Percentiles rank a stretch among this genome's conserved stretches.
Evolutionary conservation across 1,140 invertebrate genomes (phyloP).

Genomic region (Triops longicaudatus): DNA sequence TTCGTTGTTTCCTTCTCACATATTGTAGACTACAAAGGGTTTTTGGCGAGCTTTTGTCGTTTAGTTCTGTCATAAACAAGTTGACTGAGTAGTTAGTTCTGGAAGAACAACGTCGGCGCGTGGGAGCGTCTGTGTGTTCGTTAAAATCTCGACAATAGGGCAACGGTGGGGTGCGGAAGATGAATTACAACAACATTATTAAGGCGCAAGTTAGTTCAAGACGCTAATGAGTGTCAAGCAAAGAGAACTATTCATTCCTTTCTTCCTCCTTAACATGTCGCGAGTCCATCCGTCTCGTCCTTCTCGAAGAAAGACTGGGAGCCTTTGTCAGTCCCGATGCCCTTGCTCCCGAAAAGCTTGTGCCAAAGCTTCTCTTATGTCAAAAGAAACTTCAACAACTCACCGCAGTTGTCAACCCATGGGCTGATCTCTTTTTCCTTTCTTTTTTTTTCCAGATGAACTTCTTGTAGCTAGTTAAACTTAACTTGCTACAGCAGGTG

Average conservation of each 20-base stretch:
- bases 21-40: too few species aligned
- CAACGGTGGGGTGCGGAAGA: background rate
- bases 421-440: background rate
- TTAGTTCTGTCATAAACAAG: conserved; percentile 10
- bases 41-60: background rate
- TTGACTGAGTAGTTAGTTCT: background rate
- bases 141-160: background rate
- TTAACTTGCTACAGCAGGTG: background rate
- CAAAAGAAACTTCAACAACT: conserved; percentile 8
- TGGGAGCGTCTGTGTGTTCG: background rate
- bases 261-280: background rate
- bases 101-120: background rate
- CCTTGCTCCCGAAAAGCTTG: background rate
- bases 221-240: conserved; percentile 11
- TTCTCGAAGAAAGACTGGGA: too few species aligned
- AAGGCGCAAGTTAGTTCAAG: background rate
- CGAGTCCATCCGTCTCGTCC: too few species aligned
- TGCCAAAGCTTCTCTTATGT: conserved; percentile 7
- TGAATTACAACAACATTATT: conserved; percentile 2
- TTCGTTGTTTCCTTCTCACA: too few species aligned
- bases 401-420: background rate
- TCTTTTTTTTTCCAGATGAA: background rate
- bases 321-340: background rate
- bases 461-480: background rate
- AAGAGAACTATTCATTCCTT: background rate